These are phyloP conservation scores for Axea sp. DNA, from an alignment of 2,888 invertebrate species.

Conservation along the genomic window DNA sequence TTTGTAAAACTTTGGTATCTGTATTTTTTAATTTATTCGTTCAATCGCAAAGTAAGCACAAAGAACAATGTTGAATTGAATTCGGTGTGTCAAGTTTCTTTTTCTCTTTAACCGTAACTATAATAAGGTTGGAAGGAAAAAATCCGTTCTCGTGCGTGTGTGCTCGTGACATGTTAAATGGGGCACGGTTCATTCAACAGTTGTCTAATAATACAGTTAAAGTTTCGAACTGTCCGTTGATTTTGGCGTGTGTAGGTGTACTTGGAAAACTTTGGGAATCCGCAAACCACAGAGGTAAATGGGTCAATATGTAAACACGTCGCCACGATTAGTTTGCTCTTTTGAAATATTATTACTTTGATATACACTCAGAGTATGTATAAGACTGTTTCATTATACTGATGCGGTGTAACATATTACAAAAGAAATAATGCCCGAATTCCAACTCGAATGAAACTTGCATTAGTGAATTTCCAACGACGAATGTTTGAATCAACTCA, in stretches of 20 bases:
- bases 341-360: conserved; percentile 54
- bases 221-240: conserved; percentile 59
- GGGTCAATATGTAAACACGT: conserved; percentile 62
- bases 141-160: conserved; percentile 36
- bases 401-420: conserved; percentile 19
- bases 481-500: conserved; percentile 4
- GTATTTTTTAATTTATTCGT: conserved; percentile 9
- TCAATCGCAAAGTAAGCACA: conserved; percentile 7
- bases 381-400: conserved; percentile 40
- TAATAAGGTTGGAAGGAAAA: conserved; percentile 18
- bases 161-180: conserved; percentile 59
- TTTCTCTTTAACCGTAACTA: conserved; percentile 5
- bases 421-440: conserved; percentile 13
- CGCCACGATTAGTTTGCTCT: conserved; percentile 55
- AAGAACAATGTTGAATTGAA: conserved; percentile 22
- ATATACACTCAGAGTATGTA: conserved; percentile 32
- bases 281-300: conserved; percentile 60
- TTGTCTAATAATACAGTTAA: conserved; percentile 63
- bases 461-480: conserved; percentile 12
- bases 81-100: conserved; percentile 16
- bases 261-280: conserved; percentile 61
- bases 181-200: conserved; percentile 61
- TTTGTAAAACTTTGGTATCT: not conserved
- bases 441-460: conserved; percentile 10
- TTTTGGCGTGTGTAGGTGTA: conserved; percentile 55